Base-by-base conservation (phyloP, 2,113 vertebrate genomes). In the Clarias gariepinus region DNA sequence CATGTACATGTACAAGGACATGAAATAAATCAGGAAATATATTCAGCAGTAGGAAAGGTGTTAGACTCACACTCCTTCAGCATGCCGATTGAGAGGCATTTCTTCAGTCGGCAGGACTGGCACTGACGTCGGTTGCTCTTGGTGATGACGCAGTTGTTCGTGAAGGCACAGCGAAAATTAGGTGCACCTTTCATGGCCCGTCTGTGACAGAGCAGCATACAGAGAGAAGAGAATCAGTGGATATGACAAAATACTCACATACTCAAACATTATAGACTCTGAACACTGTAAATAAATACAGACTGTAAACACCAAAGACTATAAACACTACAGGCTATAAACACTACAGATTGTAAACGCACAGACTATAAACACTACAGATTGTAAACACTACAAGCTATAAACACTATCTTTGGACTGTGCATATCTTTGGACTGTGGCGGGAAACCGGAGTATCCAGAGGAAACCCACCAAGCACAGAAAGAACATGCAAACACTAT, bases 61-160 rank as follows among this genome's bases (percentile, higher is more conserved):
- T 74, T 55, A 36, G 21, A 84, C 94, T 95, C 87, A 95, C 95
- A 81, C 63, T 95, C 94, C 58, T 93, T 94, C 81, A 89, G 93
- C 94, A 95, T 95, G 81, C 95, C 95, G 0, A 94, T 94, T 30
- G 93, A 92, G 90, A 94, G 92, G 87, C 95, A 95, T 83, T 95
- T 95, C 88, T 90, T 92, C 33, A 95, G 81, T 18, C 95, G 92
- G 68, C 95, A 96, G 84, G 95, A 93, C 89, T 95, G 95, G 90
- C 95, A 95, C 64, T 95, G 94, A 0, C 94, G 90, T 57, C 95
- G 92, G n/a, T 94, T 95, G 87, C 88, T 94, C 86, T 76, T 94
- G 64, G 93, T 95, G 90, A 96, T 94, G 87, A 93, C 86, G 2
- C 95, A 96, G 77, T 88, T 63, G 52, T 92, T 94, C 84, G 90